These are phyloP conservation scores for Microtus montanus DNA, from an alignment of 2,113 vertebrate genomes.

Conservation along the genomic window DNA sequence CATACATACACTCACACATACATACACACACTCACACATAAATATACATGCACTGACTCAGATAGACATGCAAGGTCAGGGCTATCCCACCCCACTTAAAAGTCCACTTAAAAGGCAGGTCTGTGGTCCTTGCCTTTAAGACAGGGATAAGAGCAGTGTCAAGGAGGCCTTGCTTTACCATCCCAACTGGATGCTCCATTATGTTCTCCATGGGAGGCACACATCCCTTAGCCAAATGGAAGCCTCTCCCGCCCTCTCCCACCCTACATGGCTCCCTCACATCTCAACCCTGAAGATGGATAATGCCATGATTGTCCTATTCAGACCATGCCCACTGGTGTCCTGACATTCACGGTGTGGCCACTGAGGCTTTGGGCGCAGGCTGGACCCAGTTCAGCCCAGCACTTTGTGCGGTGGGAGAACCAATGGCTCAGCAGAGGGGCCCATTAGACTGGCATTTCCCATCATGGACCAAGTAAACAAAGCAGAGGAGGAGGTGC, in stretches of 20 bases:
- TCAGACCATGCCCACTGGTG: accelerated
- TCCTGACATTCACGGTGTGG: accelerated
- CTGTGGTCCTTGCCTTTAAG: not conserved
- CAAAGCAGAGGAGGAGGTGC: conserved; percentile 36
- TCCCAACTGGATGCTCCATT: accelerated
- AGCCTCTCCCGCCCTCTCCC: not conserved
- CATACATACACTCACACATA: not conserved
- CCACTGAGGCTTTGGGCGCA: not conserved
- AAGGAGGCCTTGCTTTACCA: not conserved
- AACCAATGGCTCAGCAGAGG: not conserved
- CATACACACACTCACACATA: too few relatives aligned
- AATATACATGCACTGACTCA: not conserved
- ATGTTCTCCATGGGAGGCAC: not conserved
- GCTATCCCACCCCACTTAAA: not conserved
- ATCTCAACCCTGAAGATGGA: not conserved
- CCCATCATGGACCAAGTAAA: not conserved
- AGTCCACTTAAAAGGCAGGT: not conserved
- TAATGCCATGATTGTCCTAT: accelerated
- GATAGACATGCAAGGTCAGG: not conserved
- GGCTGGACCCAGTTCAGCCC: not conserved
- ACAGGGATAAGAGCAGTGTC: not conserved
- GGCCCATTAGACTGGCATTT: not conserved
- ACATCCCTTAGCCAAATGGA: not conserved
- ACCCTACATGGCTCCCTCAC: not conserved
- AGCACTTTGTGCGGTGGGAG: not conserved